Evolutionary conservation across 2,888 invertebrate genomes (phyloP).

Genomic region (Rotaria socialis): DNA sequence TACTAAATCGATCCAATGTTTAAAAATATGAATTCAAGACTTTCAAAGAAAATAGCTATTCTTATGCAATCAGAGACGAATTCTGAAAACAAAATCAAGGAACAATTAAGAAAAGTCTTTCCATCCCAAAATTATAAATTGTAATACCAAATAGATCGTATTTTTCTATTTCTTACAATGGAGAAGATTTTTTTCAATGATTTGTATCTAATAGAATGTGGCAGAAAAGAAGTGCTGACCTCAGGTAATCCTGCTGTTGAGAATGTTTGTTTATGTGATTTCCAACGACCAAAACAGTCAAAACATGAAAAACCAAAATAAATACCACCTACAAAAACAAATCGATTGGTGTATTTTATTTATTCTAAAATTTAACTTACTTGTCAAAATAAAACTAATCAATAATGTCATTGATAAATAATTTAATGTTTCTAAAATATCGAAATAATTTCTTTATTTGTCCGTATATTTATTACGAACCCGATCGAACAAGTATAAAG

Average conservation of each 20-base stretch:
- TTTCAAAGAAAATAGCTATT: too few relatives aligned
- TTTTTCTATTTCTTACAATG: neutral
- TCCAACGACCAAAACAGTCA: slow-evolving; percentile 7
- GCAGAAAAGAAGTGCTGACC: slow-evolving; percentile 6
- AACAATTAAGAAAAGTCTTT: too few relatives aligned
- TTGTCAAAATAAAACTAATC: neutral
- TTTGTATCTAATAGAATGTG: neutral
- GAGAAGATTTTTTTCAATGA: neutral
- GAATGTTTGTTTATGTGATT: neutral
- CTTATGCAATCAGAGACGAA: too few relatives aligned
- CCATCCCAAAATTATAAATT: too few relatives aligned
- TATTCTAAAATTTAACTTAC: neutral
- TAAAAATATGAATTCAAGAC: too few relatives aligned
- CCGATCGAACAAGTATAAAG: slow-evolving; percentile 70
- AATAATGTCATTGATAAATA: slow-evolving; percentile 31
- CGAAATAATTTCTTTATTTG: too few relatives aligned
- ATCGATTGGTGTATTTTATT: neutral
- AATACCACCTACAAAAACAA: neutral
- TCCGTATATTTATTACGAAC: slow-evolving; percentile 50
- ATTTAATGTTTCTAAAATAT: slow-evolving; percentile 12
- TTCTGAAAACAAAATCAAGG: too few relatives aligned
- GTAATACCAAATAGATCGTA: too few relatives aligned
- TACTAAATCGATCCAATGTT: too few relatives aligned
- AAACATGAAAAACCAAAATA: slow-evolving; percentile 34
- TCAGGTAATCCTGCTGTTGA: neutral